A percentile compares a stretch with the other conserved stretches of the same genome.
Evolutionary conservation across 2,113 vertebrate genomes (phyloP).

Genomic region (Marmota monax): DNA sequence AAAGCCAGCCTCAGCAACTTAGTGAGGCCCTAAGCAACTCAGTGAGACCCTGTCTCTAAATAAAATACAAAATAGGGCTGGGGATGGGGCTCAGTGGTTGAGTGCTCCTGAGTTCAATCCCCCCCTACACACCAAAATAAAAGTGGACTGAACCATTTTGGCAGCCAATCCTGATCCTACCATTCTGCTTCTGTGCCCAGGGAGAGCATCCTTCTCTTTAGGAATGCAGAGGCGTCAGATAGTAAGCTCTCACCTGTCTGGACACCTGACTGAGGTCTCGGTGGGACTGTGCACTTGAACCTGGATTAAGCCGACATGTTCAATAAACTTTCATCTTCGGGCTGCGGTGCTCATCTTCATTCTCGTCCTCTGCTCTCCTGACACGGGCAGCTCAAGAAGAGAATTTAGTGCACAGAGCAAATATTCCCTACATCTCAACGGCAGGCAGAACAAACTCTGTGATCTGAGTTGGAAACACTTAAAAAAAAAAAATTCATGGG

Average conservation of each 20-base stretch:
- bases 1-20: too few relatives aligned
- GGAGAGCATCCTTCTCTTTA: neutral
- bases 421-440: constrained; percentile 58
- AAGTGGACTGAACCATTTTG: neutral
- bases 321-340: constrained; percentile 1
- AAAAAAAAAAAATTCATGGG: constrained; percentile 62
- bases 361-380: constrained; percentile 41
- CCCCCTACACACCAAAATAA: too few relatives aligned
- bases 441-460: constrained; percentile 57
- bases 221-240: neutral
- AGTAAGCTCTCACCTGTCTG: neutral
- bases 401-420: constrained; percentile 43
- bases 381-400: constrained; percentile 45
- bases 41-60: too few relatives aligned
- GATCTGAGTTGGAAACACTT: constrained; percentile 63
- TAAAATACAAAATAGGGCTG: too few relatives aligned
- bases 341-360: constrained; percentile 31
- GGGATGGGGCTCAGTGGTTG: too few relatives aligned
- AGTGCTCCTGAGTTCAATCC: too few relatives aligned
- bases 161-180: neutral
- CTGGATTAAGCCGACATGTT: neutral
- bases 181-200: neutral
- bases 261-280: neutral
- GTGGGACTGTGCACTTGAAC: neutral
- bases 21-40: too few relatives aligned